Evolutionary conservation across 2,113 vertebrate genomes (phyloP).

Genomic region (Marmota monax): DNA sequence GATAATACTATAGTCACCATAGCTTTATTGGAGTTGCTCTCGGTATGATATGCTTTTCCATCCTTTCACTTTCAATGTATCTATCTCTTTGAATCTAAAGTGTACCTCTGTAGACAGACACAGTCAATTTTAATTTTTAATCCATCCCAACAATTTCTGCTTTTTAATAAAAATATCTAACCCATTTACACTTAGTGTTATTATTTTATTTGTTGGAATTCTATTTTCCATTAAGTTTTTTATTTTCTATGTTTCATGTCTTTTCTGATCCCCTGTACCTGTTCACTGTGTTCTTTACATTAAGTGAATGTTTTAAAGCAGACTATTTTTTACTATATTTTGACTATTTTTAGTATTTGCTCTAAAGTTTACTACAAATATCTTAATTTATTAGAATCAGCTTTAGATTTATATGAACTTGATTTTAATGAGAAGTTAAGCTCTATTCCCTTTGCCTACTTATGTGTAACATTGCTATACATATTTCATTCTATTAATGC

Average conservation of each 20-base stretch:
- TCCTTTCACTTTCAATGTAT: background rate
- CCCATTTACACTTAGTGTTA: background rate
- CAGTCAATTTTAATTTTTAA: background rate
- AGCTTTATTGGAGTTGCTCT: background rate
- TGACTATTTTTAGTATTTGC: background rate
- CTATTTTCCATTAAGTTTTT: background rate
- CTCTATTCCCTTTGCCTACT: background rate
- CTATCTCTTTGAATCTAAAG: background rate
- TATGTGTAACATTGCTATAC: background rate
- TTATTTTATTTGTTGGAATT: background rate
- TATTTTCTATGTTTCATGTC: background rate
- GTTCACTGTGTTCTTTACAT: background rate
- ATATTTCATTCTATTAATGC: background rate
- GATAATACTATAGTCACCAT: background rate
- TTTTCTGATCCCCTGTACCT: background rate
- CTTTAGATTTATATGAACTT: background rate
- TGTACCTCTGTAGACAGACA: background rate
- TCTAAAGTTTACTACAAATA: background rate
- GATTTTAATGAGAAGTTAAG: background rate
- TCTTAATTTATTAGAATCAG: background rate
- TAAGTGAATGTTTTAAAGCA: background rate
- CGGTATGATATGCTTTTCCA: background rate
- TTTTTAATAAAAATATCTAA: background rate
- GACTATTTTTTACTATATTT: background rate
- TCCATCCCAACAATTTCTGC: background rate